Evolutionary conservation across 2,797 vertebrate genomes (phyloP).

Genomic region (Nannoperca australis): DNA sequence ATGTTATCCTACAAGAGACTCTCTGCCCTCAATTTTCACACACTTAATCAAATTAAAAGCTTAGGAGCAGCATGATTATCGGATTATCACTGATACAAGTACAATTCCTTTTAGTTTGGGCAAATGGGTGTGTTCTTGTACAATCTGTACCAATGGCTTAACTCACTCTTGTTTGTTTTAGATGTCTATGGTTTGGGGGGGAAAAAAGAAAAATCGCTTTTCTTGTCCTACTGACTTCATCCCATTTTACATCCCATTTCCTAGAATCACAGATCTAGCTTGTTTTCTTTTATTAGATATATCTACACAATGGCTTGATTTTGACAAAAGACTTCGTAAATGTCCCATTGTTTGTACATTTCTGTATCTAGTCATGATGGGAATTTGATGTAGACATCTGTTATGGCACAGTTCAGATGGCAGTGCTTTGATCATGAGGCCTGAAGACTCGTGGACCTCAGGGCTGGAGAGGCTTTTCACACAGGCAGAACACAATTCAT

Average conservation of each 20-base stretch:
- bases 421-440: conserved; percentile 52
- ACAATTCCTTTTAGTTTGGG: conserved; percentile 91
- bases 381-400: conserved; percentile 34
- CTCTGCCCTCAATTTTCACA: conserved; percentile 91
- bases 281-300: conserved; percentile 4
- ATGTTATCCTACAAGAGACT: conserved; percentile 90
- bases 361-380: conserved; percentile 1
- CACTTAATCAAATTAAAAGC: conserved; percentile 98
- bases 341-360: neutral
- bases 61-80: conserved; percentile 91
- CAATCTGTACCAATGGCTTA: conserved; percentile 90
- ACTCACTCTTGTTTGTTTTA: conserved; percentile 83
- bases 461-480: conserved; percentile 51
- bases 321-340: neutral
- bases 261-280: conserved; percentile 5
- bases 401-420: conserved; percentile 45
- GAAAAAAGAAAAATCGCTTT: neutral
- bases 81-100: conserved; percentile 88
- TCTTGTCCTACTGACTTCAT: conserved; percentile 12
- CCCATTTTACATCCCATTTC: conserved; percentile 18
- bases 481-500: conserved; percentile 61
- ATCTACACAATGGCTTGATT: neutral
- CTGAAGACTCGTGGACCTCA: conserved; percentile 37
- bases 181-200: conserved; percentile 27
- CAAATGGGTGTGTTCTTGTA: conserved; percentile 92